Percentiles rank a stretch among this genome's conserved stretches.
Evolutionary conservation across 1,140 invertebrate genomes (phyloP).

Genomic region (Zophobas morio): DNA sequence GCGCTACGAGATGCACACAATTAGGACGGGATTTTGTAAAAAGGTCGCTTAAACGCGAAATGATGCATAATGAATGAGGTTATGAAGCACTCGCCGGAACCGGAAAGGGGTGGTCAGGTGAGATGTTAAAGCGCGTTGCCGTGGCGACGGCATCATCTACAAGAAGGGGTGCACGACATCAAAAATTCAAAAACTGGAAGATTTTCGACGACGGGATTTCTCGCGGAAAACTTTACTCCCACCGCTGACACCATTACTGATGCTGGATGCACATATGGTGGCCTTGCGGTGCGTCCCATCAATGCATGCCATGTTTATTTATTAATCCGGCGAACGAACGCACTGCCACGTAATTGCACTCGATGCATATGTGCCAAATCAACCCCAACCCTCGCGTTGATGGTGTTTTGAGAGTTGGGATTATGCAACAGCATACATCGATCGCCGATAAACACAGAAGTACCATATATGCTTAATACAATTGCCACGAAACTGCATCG

Average conservation of each 20-base stretch:
- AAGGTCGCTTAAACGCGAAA: conserved; percentile 57
- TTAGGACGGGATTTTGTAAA: conserved; percentile 56
- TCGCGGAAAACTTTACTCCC: background rate
- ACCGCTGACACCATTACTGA: background rate
- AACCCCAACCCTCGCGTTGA: background rate
- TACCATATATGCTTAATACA: too few species aligned
- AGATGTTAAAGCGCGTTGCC: conserved; percentile 54
- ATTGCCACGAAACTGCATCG: too few species aligned
- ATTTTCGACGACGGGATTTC: conserved; percentile 25
- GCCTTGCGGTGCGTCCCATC: background rate
- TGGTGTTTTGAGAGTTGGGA: too few species aligned
- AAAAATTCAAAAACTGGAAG: background rate
- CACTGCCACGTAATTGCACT: conserved; percentile 7
- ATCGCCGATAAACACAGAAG: too few species aligned
- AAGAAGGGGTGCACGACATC: background rate
- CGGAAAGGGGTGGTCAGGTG: conserved; percentile 54
- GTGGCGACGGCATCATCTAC: conserved; percentile 51
- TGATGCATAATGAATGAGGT: conserved; percentile 60
- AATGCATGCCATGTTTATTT: conserved; percentile 10
- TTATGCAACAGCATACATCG: too few species aligned
- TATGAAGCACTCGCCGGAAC: conserved; percentile 57
- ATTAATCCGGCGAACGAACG: conserved; percentile 11
- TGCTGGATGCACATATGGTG: conserved; percentile 2
- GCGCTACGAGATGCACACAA: conserved; percentile 50
- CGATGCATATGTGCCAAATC: background rate